Base-by-base conservation (phyloP, 2,797 vertebrate species). In the Poecilia velifera region DNA sequence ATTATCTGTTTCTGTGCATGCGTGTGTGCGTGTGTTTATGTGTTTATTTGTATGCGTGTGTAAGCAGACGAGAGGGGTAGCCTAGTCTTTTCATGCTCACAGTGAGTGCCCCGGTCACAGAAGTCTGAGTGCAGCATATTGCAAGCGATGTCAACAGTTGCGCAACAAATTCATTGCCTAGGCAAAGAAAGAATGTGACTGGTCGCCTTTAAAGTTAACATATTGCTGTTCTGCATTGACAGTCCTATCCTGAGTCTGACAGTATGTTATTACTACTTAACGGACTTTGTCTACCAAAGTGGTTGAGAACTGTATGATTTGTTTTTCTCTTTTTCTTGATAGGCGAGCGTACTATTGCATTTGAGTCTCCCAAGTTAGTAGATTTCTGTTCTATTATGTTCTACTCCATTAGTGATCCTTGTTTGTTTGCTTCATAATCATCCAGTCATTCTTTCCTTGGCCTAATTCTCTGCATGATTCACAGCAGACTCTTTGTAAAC, bases 141-240 rank as follows among this genome's bases (percentile, higher is more conserved):
- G 94, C 90, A 89, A 80, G 91, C 86, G 85, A 87, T 95, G 93
- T 95, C 82, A 93, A 91, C 91, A 93, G 91, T 92, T 93, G 92
- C 90, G 79, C 45, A 85, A 95, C 95, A 95, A 76, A 93, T 96
- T 94, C 95, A 95, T 83, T 86, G 90, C 88, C 77, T 71, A 82
- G 81, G 83, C 66, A 53, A 72, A 90, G 86, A 89, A 85, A 88
- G 91, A 90, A 87, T 74, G 83, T 70, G 86, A 87, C 87, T 87
- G 89, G 81, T 86, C 90, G 87, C 87, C 78, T 90, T 89, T 82
- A 84, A 86, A 89, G 72, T 68, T 74, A 76, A 47, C 2, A 46
- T 80, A 81, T 88, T 84, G 83, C 86, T 84, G 84, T 85, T 53
- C 43, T 53, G 80, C 79, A 66, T 82, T 80, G 75, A 62, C 81